Conservation (phyloP, 2,797 vertebrate species). For the Pseudochromis fuscus region DNA sequence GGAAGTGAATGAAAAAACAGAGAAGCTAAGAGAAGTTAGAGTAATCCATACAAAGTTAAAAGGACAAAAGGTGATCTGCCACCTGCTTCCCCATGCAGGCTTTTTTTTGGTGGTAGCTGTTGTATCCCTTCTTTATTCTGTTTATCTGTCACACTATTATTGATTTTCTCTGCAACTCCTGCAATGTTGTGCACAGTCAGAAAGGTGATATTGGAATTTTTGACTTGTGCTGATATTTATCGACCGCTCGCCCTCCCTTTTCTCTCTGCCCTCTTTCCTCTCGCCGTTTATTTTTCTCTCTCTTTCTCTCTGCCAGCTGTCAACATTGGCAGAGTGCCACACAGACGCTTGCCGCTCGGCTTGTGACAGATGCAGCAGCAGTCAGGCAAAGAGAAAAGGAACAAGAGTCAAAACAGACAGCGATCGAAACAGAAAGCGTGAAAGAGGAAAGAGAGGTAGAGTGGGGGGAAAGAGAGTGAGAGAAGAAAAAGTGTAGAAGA, state of each 20-base stretch:
- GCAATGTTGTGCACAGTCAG: slow-evolving; percentile 41
- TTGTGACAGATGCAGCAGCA: slow-evolving; percentile 79
- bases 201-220: slow-evolving; percentile 71
- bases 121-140: slow-evolving; percentile 34
- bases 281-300: slow-evolving; percentile 66
- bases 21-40: slow-evolving; percentile 19
- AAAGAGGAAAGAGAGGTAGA: neutral
- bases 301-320: slow-evolving; percentile 81
- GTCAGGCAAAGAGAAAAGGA: slow-evolving; percentile 56
- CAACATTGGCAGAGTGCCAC: slow-evolving; percentile 78
- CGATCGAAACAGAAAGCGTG: slow-evolving; percentile 10
- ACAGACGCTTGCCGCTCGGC: slow-evolving; percentile 57
- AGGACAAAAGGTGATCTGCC: slow-evolving; percentile 35
- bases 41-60: slow-evolving; percentile 19
- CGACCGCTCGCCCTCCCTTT: slow-evolving; percentile 10
- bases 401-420: slow-evolving; percentile 41
- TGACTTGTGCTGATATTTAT: slow-evolving; percentile 68
- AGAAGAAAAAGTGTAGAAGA: slow-evolving; percentile 19
- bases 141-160: slow-evolving; percentile 50
- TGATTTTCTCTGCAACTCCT: slow-evolving; percentile 53
- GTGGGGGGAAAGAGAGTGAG: neutral
- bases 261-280: slow-evolving; percentile 49
- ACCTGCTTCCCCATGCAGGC: slow-evolving; percentile 4
- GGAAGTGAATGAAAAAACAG: slow-evolving; percentile 16
- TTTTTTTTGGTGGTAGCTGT: slow-evolving; percentile 15